phyloP scores from a whole-genome alignment of 2,888 invertebrate species.

The Nomada ferruginata region DNA sequence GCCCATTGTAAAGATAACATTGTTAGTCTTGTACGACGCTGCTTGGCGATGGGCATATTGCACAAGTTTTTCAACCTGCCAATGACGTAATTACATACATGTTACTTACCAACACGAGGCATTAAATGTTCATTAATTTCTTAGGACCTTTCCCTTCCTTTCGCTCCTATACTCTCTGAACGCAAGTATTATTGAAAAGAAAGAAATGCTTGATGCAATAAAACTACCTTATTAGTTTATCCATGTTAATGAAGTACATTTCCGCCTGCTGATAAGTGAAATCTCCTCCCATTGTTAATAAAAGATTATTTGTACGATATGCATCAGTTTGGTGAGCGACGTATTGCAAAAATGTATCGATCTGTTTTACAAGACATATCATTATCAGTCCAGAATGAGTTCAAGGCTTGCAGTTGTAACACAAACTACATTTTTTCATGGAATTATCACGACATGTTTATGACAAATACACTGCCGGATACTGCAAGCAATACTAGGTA shows the following conservation, averaged over 20 bases:
- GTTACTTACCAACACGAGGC: constrained; percentile 53
- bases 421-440: no score
- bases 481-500: no score
- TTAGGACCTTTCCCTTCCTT: constrained; percentile 27
- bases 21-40: constrained; percentile 87
- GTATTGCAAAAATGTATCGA: constrained; percentile 85
- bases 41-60: constrained; percentile 86
- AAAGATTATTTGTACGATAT: constrained; percentile 90
- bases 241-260: constrained; percentile 93
- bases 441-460: background rate
- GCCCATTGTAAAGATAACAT: constrained; percentile 96
- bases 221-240: constrained; percentile 91
- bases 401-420: no score
- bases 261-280: constrained; percentile 94
- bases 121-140: background rate
- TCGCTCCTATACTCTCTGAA: background rate
- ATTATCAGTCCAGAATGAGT: background rate
- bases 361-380: constrained; percentile 71
- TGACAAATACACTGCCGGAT: no score
- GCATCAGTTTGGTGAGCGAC: constrained; percentile 86
- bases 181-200: background rate
- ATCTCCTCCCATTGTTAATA: constrained; percentile 96
- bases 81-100: constrained; percentile 6
- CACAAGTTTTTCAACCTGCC: constrained; percentile 87
- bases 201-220: background rate